Evolutionary conservation across 2,797 vertebrate genomes (phyloP), one percentile per base, ranked within the genome.

Genomic region (Rhabdophis nuchalis): DNA sequence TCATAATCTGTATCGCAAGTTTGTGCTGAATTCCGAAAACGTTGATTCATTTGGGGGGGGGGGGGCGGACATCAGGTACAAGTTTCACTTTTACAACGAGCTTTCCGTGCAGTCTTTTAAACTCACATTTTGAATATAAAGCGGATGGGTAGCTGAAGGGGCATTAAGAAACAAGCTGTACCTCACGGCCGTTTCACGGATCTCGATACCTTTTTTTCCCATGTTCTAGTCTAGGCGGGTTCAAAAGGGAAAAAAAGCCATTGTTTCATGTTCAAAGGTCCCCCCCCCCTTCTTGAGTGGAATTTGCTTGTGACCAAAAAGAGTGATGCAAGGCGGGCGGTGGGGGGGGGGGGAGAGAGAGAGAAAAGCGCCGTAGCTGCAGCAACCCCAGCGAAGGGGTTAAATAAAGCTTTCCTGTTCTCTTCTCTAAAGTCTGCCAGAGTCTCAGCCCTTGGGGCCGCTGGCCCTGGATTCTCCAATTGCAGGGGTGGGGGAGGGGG

Each of bases 381-480:
- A 91, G 82, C n/a, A 88, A 58, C 7, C 12, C 4, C 11, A 29
- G 91, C 2, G 87, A 27, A 94, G 0, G 92, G 93, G 94, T 93
- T 95, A 95, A 95, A 95, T 95, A 94, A 92, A 61, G 77, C 82
- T 91, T 93, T 50, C 88, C 89, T 90, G 72, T 5, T 29, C 94
- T 89, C 57, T 94, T 95, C 92, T 95, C 92, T 82, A 41, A 95
- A 94, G 93, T 92, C 94, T 50, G 92, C 93, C 92, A 60, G 91
- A 50, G 5, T 53, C 46, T 29, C 27, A 90, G 95, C 93, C 92
- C 89, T 94, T 32, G 11, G 85, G 93, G 91, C 88, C 93, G 93
- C 94, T 57, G 90, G 93, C 91, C 86, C 89, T 58, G 50, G 93
- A 91, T 57, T 95, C 97, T 96, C 96, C 90, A 88, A 92, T 94